Evolutionary conservation across 2,113 vertebrate species (phyloP).

Genomic region (Baryphthengus martii): DNA sequence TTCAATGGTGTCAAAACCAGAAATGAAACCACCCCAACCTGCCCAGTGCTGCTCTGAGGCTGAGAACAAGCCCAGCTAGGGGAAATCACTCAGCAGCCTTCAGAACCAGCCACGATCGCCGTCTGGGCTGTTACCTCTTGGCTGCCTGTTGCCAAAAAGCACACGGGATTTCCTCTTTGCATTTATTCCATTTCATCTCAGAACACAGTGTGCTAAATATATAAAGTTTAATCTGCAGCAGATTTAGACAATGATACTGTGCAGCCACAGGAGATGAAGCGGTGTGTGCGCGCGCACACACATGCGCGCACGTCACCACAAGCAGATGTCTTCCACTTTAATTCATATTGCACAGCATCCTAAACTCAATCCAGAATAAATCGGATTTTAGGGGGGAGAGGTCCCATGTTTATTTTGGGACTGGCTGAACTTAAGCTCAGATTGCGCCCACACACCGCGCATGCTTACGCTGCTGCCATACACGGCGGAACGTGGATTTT

Average conservation of each 20-base stretch:
- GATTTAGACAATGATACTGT: not conserved
- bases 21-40: not conserved
- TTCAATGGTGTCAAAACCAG: not conserved
- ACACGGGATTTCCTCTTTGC: not conserved
- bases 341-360: not conserved
- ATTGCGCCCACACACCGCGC: not conserved
- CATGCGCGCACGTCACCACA: not conserved
- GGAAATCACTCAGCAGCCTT: not conserved
- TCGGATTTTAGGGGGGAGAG: not conserved
- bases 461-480: not conserved
- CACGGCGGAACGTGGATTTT: not conserved
- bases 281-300: too few relatives aligned
- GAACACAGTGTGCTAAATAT: conserved; percentile 31
- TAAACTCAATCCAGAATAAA: conserved; percentile 22
- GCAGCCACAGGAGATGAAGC: not conserved
- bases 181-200: not conserved
- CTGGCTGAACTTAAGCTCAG: not conserved
- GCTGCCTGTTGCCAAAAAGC: not conserved
- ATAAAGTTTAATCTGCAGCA: conserved; percentile 47
- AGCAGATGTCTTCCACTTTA: conserved; percentile 32
- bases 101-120: not conserved
- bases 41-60: not conserved
- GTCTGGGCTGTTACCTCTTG: not conserved
- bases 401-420: conserved; percentile 10
- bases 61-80: not conserved